Conservation (phyloP, 2,888 invertebrate genomes). For the Aphrophora alni region DNA sequence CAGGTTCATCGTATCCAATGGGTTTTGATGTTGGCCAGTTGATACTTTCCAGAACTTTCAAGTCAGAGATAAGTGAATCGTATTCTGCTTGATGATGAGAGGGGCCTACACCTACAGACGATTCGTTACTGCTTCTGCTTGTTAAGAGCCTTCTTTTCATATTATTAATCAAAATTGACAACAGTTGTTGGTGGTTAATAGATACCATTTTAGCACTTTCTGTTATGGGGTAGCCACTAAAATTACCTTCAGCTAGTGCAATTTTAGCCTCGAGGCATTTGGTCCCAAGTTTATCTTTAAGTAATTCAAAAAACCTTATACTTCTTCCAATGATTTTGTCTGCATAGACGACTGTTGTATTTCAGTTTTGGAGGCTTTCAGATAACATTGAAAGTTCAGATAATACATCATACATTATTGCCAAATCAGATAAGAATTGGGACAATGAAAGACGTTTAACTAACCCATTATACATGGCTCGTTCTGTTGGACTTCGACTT, state of each 20-base stretch:
- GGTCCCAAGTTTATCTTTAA: conserved; percentile 27
- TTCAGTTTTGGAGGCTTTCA: conserved; percentile 10
- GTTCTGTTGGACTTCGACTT: conserved; percentile 17
- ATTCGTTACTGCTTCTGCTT: too few relatives aligned
- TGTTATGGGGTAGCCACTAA: conserved; percentile 4
- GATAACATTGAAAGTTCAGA: conserved; percentile 16
- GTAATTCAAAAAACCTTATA: conserved; percentile 11
- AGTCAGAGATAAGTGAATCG: conserved; percentile 7
- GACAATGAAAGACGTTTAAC: not conserved
- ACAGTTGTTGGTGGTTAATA: conserved; percentile 19
- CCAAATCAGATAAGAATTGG: conserved; percentile 12
- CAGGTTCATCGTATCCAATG: not conserved
- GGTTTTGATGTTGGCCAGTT: conserved; percentile 10
- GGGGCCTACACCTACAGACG: too few relatives aligned
- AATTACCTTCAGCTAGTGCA: conserved; percentile 11
- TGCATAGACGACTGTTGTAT: conserved; percentile 10
- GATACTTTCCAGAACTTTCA: conserved; percentile 17
- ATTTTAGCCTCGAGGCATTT: conserved; percentile 10
- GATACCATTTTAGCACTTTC: conserved; percentile 3
- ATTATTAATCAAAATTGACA: not conserved
- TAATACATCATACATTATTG: conserved; percentile 7
- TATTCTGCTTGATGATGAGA: not conserved
- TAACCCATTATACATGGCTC: conserved; percentile 16
- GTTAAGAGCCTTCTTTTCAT: not conserved
- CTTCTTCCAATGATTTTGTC: conserved; percentile 10